Evolutionary conservation across 2,113 vertebrate species (phyloP), one percentile per base, ranked within the genome.

Genomic region (Muntiacus reevesi): DNA sequence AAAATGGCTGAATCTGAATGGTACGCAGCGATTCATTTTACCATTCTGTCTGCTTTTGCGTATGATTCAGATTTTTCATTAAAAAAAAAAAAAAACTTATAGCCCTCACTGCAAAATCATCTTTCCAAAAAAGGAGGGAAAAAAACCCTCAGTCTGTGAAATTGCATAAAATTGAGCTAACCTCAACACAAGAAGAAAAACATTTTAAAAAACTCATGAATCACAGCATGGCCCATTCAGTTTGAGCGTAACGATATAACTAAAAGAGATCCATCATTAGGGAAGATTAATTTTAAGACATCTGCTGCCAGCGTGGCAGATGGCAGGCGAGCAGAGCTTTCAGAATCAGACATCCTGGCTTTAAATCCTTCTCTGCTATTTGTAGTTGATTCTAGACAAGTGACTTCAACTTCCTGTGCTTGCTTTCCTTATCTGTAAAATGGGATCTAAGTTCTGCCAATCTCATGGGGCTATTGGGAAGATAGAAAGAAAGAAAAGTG

Each of bases 271-370:
- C 95, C 45, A 98, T 98, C 98, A 96, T 95, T 98, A 95, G 98
- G 96, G 98, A 96, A 98, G 81, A 98, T 97, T 95, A 97, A 94
- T 96, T 97, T 95, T 86, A 83, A 98, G 98, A 98, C 98, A 98
- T 98, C 98, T 99, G 98, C 98, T 98, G 64, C 92, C 47, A 67
- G 93, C 91, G 78, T 93, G 98, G 97, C 98, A 98, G 92, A 95
- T 97, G 96, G 94, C 89, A 47, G 94, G 87, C 54, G 23, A 27
- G 36, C 2, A 4, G 50, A 10, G 14, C n/a, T 10, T 74, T 76
- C 50, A 7, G 76, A 52, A 54, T 30, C 47, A 82, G 62, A 45
- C 16, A 9, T 47, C 33, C 15, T 25, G 74, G 21, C 23, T 95
- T 60, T n/a, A 25, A 47, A 8, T 59, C 85, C 3, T 0, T 7